Evolutionary conservation across 37 sponge, comb jelly and placozoan genomes (phyloP), one percentile per base, ranked within the genome.

Genomic region (Beroe ovata): DNA sequence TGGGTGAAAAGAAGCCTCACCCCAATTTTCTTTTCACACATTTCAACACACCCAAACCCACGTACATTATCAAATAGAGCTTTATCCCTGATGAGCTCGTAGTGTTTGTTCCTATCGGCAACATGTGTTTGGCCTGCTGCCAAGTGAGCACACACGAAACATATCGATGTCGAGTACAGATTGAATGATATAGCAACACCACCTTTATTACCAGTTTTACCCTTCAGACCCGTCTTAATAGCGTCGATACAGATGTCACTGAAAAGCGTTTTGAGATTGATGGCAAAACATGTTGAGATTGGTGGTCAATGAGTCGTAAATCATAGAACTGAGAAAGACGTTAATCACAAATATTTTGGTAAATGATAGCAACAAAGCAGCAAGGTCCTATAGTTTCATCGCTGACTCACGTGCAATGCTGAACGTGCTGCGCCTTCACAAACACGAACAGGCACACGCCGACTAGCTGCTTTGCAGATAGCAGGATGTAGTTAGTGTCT

Each of bases 141-240:
- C 84, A 99, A 89, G 77, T 99, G 99, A 32, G 95, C 93, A 90
- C 99, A 99, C 64, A 99, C 94, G 88, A 99, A 99, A 64, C 96
- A 95, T 32, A 97, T 20, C 0, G 97, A 94, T 18, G 95, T 93
- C 8, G 92, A 59, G 69, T 93, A 92, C 29, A 97, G 90, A 32
- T 94, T 90, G 72, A 97, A 94, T 14, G 94, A 91, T 19, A 97
- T 92, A 30, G 92, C 99, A 54, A 99, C 94, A 26, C 90, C 96
- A 34, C 99, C 99, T 36, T 99, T 99, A 92, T 95, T 99, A 25
- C 99, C 99, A 38, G 96, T 95, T 64, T 93, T 93, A 4, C 96
- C 96, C 0, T 92, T 92, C 91, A 99, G 81, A 0, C 99, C 99
- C 6, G 99, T 99, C 92, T 99, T 99, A 42, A 99, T 95, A 8